Conservation (phyloP, 2,888 invertebrate genomes). For the Dexiosoma caninum region DNA sequence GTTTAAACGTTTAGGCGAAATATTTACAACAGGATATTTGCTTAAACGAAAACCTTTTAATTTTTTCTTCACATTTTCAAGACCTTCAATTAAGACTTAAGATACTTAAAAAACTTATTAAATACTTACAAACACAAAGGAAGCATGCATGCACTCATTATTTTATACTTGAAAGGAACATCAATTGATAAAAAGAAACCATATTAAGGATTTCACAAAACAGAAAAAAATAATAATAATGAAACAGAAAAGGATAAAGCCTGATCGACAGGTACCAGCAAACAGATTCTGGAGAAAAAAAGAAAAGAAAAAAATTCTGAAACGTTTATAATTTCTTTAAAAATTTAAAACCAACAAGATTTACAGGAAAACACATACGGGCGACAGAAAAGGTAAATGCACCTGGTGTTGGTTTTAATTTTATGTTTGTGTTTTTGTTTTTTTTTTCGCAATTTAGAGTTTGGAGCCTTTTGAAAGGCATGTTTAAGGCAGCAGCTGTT, state of each 20-base stretch:
- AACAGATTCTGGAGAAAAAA: neutral
- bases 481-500: slow-evolving; percentile 48
- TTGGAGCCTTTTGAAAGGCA: slow-evolving; percentile 28
- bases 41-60: neutral
- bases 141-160: neutral
- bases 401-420: slow-evolving; percentile 60
- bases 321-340: neutral
- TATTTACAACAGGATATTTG: neutral
- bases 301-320: neutral
- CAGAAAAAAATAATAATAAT: too few species aligned
- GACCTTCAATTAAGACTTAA: neutral
- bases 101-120: neutral
- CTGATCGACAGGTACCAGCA: slow-evolving; percentile 45
- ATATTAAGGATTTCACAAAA: slow-evolving; percentile 36
- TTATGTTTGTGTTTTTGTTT: neutral
- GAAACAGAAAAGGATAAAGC: slow-evolving; percentile 28
- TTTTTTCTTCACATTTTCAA: neutral
- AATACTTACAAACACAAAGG: neutral
- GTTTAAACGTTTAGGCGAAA: neutral
- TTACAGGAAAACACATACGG: neutral
- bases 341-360: neutral
- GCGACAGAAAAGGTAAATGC: slow-evolving; percentile 43
- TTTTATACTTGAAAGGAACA: slow-evolving; percentile 2
- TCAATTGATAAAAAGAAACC: slow-evolving; percentile 36
- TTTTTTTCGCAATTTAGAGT: neutral